These are phyloP conservation scores for Drosophila rellima DNA, from an alignment of 2,888 invertebrate genomes.

Conservation along the genomic window DNA sequence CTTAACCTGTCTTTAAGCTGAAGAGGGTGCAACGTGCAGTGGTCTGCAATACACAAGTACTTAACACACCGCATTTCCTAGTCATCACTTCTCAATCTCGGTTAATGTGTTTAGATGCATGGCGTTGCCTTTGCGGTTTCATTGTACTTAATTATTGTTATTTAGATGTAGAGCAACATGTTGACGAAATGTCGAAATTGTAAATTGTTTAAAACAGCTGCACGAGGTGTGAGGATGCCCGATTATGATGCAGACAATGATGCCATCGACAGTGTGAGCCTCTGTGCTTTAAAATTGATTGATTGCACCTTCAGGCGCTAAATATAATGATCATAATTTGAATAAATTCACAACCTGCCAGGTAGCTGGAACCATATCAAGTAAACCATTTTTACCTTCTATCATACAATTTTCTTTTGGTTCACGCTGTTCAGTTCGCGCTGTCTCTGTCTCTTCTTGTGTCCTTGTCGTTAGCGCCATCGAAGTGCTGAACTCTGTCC, in stretches of 20 bases:
- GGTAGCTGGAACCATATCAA: slow-evolving; percentile 17
- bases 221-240: slow-evolving; percentile 12
- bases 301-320: slow-evolving; percentile 79
- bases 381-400: slow-evolving; percentile 9
- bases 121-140: slow-evolving; percentile 70
- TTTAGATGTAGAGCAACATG: slow-evolving; percentile 82
- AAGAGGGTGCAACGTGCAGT: slow-evolving; percentile 84
- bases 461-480: slow-evolving; percentile 4
- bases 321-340: slow-evolving; percentile 81
- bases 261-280: slow-evolving; percentile 16
- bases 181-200: slow-evolving; percentile 84
- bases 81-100: slow-evolving; percentile 16
- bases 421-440: neutral
- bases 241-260: slow-evolving; percentile 23
- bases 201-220: slow-evolving; percentile 79
- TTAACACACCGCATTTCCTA: slow-evolving; percentile 14
- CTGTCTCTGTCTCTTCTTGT: neutral
- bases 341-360: slow-evolving; percentile 66
- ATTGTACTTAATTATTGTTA: slow-evolving; percentile 86
- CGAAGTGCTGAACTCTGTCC: neutral
- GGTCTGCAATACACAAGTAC: slow-evolving; percentile 50
- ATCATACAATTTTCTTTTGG: neutral
- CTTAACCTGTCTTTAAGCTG: slow-evolving; percentile 83
- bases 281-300: slow-evolving; percentile 76
- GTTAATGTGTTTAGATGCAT: slow-evolving; percentile 24